Evolutionary conservation across 1,140 invertebrate species (phyloP).

Genomic region (Drepana arcuata): DNA sequence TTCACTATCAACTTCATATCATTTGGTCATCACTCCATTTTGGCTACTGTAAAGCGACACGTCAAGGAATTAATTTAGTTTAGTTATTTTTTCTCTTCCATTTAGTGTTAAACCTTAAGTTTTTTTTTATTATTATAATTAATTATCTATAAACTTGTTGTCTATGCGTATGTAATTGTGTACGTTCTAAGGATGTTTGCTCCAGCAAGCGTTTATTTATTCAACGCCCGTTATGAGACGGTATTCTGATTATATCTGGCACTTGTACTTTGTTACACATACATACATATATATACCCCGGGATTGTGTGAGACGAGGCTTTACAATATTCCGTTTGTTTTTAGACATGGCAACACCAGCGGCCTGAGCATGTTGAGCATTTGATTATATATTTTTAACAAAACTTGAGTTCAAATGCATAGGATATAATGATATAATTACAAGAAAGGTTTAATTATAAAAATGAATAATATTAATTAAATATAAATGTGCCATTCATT

Average conservation of each 20-base stretch:
- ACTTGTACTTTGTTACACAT: too few relatives aligned
- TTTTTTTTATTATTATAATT: slow-evolving; percentile 39
- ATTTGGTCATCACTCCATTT: too few relatives aligned
- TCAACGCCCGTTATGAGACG: too few relatives aligned
- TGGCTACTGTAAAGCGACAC: too few relatives aligned
- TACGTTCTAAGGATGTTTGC: slow-evolving; percentile 18
- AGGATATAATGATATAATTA: slow-evolving; percentile 58
- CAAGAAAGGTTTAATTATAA: slow-evolving; percentile 68
- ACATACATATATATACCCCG: too few relatives aligned
- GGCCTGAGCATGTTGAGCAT: slow-evolving; percentile 18
- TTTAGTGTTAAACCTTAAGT: slow-evolving; percentile 57
- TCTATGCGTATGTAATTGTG: slow-evolving; percentile 23
- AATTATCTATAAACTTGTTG: slow-evolving; percentile 32
- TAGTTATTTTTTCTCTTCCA: slow-evolving; percentile 64
- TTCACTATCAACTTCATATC: too few relatives aligned
- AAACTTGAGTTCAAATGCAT: slow-evolving; percentile 60
- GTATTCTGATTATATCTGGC: too few relatives aligned
- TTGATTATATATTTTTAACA: slow-evolving; percentile 26
- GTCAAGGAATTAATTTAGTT: slow-evolving; percentile 48
- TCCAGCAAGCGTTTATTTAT: too few relatives aligned
- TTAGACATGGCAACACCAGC: slow-evolving; percentile 24
- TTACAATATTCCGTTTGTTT: slow-evolving; percentile 29
- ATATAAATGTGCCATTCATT: slow-evolving; percentile 72
- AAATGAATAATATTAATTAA: slow-evolving; percentile 71
- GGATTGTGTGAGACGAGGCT: slow-evolving; percentile 48